Evolutionary conservation across 2,888 invertebrate species (phyloP).

Genomic region (Clitarchus hookeri): DNA sequence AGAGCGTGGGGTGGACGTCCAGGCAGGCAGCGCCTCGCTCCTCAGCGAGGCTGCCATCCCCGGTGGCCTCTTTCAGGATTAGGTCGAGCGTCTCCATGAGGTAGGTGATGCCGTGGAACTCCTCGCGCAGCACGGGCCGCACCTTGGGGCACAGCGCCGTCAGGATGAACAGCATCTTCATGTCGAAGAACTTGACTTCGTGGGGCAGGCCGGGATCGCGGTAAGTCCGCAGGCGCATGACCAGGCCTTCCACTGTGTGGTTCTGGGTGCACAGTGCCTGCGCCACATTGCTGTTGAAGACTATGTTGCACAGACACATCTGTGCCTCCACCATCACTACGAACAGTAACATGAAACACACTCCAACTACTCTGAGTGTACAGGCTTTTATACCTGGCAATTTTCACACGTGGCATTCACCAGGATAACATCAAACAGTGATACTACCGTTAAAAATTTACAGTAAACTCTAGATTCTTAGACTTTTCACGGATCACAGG

Average conservation of each 20-base stretch:
- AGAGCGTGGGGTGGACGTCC: slow-evolving; percentile 35
- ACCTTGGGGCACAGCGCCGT: slow-evolving; percentile 80
- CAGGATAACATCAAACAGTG: too few relatives aligned
- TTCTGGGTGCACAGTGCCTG: slow-evolving; percentile 64
- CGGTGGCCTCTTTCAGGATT: slow-evolving; percentile 58
- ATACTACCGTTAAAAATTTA: too few relatives aligned
- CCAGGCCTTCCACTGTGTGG: slow-evolving; percentile 71
- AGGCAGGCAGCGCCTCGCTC: slow-evolving; percentile 35
- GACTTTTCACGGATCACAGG: too few relatives aligned
- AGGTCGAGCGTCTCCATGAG: slow-evolving; percentile 70
- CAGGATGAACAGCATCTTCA: slow-evolving; percentile 85
- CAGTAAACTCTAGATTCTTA: too few relatives aligned
- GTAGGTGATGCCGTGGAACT: slow-evolving; percentile 70
- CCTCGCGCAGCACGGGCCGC: slow-evolving; percentile 66
- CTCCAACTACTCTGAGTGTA: too few relatives aligned
- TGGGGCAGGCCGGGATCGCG: slow-evolving; percentile 66
- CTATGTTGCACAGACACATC: slow-evolving; percentile 87
- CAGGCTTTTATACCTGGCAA: too few relatives aligned
- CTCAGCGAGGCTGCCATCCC: slow-evolving; percentile 22
- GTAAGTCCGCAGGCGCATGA: slow-evolving; percentile 71
- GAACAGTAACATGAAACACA: too few relatives aligned
- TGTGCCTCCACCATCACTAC: slow-evolving; percentile 73
- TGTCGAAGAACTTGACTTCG: slow-evolving; percentile 82
- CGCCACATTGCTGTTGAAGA: slow-evolving; percentile 73
- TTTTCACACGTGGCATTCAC: too few relatives aligned